These are phyloP conservation scores for Ophion ventricosus DNA, from an alignment of 2,888 invertebrate species.

Conservation along the genomic window DNA sequence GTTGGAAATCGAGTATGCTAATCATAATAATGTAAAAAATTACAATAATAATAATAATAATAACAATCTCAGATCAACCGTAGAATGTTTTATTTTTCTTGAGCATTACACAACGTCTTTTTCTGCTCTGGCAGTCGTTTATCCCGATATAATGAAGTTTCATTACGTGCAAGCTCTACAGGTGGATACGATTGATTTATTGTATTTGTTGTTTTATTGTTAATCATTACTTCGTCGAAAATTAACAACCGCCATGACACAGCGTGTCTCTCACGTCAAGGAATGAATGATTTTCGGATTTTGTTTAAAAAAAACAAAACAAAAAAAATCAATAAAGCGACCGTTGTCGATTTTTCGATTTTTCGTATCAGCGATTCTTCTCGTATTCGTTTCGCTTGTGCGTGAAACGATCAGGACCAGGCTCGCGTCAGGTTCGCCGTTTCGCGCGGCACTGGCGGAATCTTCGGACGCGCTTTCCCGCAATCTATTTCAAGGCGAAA, in stretches of 20 bases:
- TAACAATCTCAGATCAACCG: not conserved
- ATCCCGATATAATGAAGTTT: constrained; percentile 16
- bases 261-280: not conserved
- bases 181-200: not conserved
- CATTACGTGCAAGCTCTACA: constrained; percentile 6
- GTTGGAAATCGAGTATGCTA: not conserved
- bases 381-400: constrained; percentile 30
- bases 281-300: constrained; percentile 1
- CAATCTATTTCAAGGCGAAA: constrained; percentile 70
- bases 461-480: constrained; percentile 61
- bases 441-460: constrained; percentile 74
- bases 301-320: not conserved
- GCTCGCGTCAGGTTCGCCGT: constrained; percentile 70
- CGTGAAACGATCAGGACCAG: constrained; percentile 43
- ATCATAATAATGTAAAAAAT: not conserved
- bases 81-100: not conserved
- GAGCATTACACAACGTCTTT: not conserved
- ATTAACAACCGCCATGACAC: not conserved
- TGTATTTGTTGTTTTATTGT: not conserved
- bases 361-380: constrained; percentile 23
- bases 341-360: constrained; percentile 3
- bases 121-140: not conserved
- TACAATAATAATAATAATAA: not conserved
- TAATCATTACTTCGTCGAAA: constrained; percentile 13
- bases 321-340: constrained; percentile 3